A percentile compares a stretch with the other conserved stretches of the same genome.
phyloP scores from a whole-genome alignment of 2,888 invertebrate species.

The Eupithecia tripunctaria region DNA sequence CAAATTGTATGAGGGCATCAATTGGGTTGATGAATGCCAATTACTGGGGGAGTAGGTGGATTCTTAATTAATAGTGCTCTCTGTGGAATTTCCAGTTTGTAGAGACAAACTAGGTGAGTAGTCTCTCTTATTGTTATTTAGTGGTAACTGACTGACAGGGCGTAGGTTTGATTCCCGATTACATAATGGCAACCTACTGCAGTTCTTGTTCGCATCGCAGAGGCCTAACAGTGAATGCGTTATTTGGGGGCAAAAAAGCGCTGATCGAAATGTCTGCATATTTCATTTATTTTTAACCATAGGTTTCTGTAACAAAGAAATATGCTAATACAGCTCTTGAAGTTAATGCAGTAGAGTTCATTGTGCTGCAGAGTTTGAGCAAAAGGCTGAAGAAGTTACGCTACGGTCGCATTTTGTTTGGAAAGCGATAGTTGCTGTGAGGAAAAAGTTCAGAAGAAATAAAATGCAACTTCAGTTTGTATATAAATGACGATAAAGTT shows the following conservation, averaged over 20 bases:
- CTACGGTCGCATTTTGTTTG: constrained; percentile 29
- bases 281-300: background rate
- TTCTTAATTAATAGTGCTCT: constrained; percentile 4
- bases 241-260: background rate
- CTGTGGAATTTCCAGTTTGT: background rate
- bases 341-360: background rate
- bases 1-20: constrained; percentile 10
- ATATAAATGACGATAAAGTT: background rate
- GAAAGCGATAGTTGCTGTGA: constrained; percentile 27
- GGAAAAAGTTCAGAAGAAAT: constrained; percentile 17
- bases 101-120: background rate
- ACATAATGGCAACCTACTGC: background rate
- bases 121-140: background rate
- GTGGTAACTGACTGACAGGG: background rate
- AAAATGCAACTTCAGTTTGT: constrained; percentile 11
- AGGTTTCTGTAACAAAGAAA: background rate
- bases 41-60: background rate
- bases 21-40: constrained; percentile 8
- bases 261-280: background rate
- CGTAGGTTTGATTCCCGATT: background rate
- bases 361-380: background rate
- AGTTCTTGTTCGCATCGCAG: background rate
- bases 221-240: background rate
- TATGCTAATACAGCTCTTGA: constrained; percentile 1
- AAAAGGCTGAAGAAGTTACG: background rate